Base-by-base conservation (phyloP, 2,113 vertebrate genomes). In the Catagonus wagneri region DNA sequence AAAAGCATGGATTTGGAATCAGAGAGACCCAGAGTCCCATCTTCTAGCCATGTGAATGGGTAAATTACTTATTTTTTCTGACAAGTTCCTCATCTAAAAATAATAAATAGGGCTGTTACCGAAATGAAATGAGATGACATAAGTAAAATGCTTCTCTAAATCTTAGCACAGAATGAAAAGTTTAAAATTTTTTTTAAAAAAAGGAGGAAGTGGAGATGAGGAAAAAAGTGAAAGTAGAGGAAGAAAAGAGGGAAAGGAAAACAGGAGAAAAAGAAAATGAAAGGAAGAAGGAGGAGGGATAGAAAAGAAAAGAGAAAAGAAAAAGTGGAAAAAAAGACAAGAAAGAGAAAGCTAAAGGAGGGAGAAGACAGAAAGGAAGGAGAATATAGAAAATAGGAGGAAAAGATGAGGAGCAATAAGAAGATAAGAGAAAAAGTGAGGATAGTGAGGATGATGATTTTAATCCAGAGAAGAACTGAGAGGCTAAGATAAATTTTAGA, bases 21-120 rank as follows among this genome's bases (percentile, higher is more conserved):
- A 72, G 60, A 90, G 25, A 90, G 20, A 88, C 4, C 17, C 68
- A 56, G 11, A 74, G 56, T 83, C 63, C 74, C 16, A 29, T 54
- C 58, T 52, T 23, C 3, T 6, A 74, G 52, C 25, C 58, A 75
- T 6, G 4, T 54, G n/a, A 93, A 69, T 85, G 6, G 12, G 15
- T n/a, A 83, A 79, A 34, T 25, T 60, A 71, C 14, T 90, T 83
- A 16, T 72, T 80, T 93, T 94, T 79, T 69, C n/a, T 85, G 74
- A 34, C 65, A 61, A 79, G 78, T 89, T 92, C 34, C 32, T 89
- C 68, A 29, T 36, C 22, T 95, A 74, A 87, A 94, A 93, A 44
- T 32, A 92, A 10, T 52, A 34, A 61, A 29, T 74, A 74, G 50
- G 27, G 44, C n/a, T 80, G 15, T n/a, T 79, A 56, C 52, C 34